Evolutionary conservation across 2,113 vertebrate species (phyloP), one percentile per base, ranked within the genome.

Genomic region (Ameiurus melas): DNA sequence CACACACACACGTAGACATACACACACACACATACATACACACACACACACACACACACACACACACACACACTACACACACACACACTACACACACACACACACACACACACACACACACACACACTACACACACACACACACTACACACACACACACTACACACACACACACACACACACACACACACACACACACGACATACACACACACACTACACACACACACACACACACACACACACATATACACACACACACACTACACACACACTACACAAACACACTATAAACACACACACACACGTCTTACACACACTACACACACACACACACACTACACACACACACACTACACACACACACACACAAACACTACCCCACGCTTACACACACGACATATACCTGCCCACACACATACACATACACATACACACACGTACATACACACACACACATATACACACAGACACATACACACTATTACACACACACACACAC

Each of bases 21-120:
- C 77, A 17, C 70, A 43, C 70, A 94, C 60, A 9, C 27, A 25
- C 12, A n/a, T n/a, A n/a, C n/a, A n/a, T n/a, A n/a, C n/a, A n/a
- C 75, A 27, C 68, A 70, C 68, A 70, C 30, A 30, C 66, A 92
- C 57, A 93, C 89, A 22, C 89, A 71, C 78, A 78, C 77, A 17
- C 70, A 43, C 70, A 94, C 60, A 9, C 27, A 25, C 12, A 19
- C 39, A 92, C 60, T 70, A n/a, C n/a, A n/a, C n/a, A n/a, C n/a
- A n/a, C n/a, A n/a, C n/a, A n/a, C n/a, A n/a, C n/a, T n/a, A n/a
- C n/a, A n/a, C n/a, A n/a, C 75, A 27, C 68, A 70, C 68, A 70
- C 30, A 30, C 66, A 92, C 57, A 93, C 89, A 22, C 89, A 71
- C 78, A 78, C 77, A 17, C 70, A 43, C 70, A 94, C 60, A 9